Evolutionary conservation across 2,888 invertebrate genomes (phyloP).

Genomic region (Agriopis aurantiaria): DNA sequence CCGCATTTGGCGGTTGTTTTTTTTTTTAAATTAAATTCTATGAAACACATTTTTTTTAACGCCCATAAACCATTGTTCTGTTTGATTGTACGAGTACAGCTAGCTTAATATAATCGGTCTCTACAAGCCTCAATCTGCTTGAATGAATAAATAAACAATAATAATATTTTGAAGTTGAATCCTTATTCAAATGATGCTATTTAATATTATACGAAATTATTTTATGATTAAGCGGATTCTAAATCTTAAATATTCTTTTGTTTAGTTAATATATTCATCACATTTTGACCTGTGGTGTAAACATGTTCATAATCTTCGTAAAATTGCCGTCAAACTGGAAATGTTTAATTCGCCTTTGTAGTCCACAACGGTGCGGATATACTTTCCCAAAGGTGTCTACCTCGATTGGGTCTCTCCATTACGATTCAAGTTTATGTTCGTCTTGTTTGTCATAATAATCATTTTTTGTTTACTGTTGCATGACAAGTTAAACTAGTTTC

Average conservation of each 20-base stretch:
- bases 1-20: no score
- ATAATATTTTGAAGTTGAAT: no score
- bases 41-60: no score
- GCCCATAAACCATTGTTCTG: no score
- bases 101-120: no score
- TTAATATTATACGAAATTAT: background rate
- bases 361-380: slow-evolving; percentile 2
- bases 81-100: no score
- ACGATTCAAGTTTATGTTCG: slow-evolving; percentile 13
- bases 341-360: background rate
- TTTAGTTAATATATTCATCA: background rate
- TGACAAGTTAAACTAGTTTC: slow-evolving; percentile 15
- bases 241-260: background rate
- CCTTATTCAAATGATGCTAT: no score
- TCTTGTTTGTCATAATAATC: background rate
- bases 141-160: no score
- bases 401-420: background rate
- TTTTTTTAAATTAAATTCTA: no score
- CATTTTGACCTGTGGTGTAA: background rate
- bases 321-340: background rate
- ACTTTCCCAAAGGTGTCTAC: slow-evolving; percentile 7
- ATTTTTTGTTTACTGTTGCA: slow-evolving; percentile 18
- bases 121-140: no score
- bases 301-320: background rate
- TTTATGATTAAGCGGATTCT: background rate